phyloP scores from a whole-genome alignment of 2,888 invertebrate genomes.

The Rhagonycha fulva region DNA sequence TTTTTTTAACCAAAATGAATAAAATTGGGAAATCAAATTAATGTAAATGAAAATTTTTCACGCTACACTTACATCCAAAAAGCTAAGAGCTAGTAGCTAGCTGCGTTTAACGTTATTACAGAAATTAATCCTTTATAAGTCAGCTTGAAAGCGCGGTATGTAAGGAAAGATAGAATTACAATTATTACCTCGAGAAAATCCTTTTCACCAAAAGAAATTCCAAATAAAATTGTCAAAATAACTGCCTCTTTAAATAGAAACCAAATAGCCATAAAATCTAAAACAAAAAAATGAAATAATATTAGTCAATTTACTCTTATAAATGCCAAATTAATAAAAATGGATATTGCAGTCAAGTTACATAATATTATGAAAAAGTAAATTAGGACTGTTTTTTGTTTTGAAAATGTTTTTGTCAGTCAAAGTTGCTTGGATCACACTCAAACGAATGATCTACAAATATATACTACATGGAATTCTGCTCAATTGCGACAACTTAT shows the following conservation, averaged over 20 bases:
- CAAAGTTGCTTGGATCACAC: neutral
- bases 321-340: neutral
- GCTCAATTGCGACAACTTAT: no score
- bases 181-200: conserved; percentile 47
- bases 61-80: no score
- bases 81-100: neutral
- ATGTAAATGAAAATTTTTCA: no score
- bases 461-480: no score
- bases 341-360: neutral
- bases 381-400: no score
- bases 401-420: neutral
- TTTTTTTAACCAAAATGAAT: no score
- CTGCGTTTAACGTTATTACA: neutral
- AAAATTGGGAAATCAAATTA: no score
- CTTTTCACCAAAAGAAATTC: conserved; percentile 38
- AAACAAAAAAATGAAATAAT: conserved; percentile 32
- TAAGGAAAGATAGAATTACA: neutral
- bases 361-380: neutral
- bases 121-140: neutral
- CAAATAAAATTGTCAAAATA: conserved; percentile 42
- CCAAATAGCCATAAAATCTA: conserved; percentile 49
- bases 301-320: neutral
- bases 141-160: neutral
- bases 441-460: neutral
- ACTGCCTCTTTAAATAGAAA: conserved; percentile 41